Percentiles rank a stretch among this genome's conserved stretches.
Evolutionary conservation across 2,888 invertebrate genomes (phyloP).

Genomic region (Lasioglossum pauxillum): DNA sequence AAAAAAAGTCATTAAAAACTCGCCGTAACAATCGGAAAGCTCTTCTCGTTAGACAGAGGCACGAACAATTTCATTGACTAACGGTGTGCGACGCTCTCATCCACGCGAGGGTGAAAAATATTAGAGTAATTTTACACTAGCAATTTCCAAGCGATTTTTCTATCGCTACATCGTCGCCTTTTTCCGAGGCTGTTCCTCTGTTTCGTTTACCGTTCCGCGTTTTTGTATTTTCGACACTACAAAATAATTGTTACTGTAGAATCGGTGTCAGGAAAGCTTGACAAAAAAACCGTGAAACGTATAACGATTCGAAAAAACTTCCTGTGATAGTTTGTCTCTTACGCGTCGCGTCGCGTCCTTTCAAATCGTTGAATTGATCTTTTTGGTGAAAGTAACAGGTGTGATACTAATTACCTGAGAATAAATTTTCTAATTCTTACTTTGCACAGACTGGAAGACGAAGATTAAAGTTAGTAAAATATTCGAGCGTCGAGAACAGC

Average conservation of each 20-base stretch:
- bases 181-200: neutral
- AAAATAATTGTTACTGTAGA: neutral
- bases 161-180: neutral
- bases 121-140: neutral
- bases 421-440: too few relatives aligned
- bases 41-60: neutral
- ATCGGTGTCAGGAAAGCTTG: neutral
- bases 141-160: constrained; percentile 5
- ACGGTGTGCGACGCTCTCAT: neutral
- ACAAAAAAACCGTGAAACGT: neutral
- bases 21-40: neutral
- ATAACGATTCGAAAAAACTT: neutral
- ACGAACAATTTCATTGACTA: neutral
- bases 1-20: constrained; percentile 5
- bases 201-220: neutral
- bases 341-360: neutral
- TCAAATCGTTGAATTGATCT: neutral
- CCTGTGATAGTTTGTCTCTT: neutral
- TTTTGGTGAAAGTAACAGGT: neutral
- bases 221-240: neutral
- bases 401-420: neutral
- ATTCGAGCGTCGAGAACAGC: neutral
- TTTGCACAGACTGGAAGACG: too few relatives aligned
- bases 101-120: neutral
- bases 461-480: neutral